Base-by-base conservation (phyloP, 2,113 vertebrate genomes). In the Pantherophis guttatus region DNA sequence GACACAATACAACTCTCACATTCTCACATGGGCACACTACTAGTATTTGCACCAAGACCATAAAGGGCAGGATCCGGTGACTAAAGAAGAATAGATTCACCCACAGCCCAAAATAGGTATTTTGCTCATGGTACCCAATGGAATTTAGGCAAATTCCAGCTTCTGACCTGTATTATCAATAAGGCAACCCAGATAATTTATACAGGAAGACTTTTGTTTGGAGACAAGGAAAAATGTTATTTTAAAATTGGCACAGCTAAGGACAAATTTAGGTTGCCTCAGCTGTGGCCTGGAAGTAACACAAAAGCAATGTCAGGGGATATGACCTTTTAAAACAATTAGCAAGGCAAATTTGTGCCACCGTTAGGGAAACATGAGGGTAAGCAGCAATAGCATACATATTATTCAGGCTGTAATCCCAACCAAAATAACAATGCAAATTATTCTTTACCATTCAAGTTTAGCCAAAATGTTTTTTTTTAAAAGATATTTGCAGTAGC, bases 401-500 rank as follows among this genome's bases (percentile, higher is more conserved):
- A 1, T 91, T 94, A 1, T 91, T 93, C 93, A 92, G 91, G 33
- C 89, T 48, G 94, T 15, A 70, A 92, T 94, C 91, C 91, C 90
- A 87, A 0, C 0, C 57, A 90, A 94, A 95, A 92, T 94, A 95
- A 96, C 91, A 94, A 70, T 89, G 91, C 91, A 93, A 54, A 58
- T 95, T 93, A 9, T 94, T 96, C 85, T 91, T 89, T 95, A 65
- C 94, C 95, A 95, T 96, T 95, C 90, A 53, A 94, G 90, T 92
- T 91, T 93, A 93, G 62, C 88, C 86, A 85, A 59, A 90, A 44
- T 91, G 91, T 94, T 96, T 93, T 75, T 55, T 95, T 95, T 94
- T 0, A 7, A 91, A 96, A 97, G 96, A 97, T 96, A 75, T 91
- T 94, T 95, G 87, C 88, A 87, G 92, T 92, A 95, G 57, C 93